A percentile compares a stretch with the other conserved stretches of the same genome.
Evolutionary conservation across 2,888 invertebrate genomes (phyloP).

Genomic region (Aphidius colemani): DNA sequence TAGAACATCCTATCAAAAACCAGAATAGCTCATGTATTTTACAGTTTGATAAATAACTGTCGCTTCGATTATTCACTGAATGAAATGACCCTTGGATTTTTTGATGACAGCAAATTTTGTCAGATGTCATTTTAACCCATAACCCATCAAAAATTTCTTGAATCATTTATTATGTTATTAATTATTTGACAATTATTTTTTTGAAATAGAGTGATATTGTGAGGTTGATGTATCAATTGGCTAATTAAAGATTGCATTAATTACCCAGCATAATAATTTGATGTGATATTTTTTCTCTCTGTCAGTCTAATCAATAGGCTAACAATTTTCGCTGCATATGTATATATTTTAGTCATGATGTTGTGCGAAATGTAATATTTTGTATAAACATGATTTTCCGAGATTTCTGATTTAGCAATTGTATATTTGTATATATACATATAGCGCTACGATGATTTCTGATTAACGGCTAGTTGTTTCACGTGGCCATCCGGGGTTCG

Average conservation of each 20-base stretch:
- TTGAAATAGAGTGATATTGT: too few relatives aligned
- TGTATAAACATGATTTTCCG: constrained; percentile 22
- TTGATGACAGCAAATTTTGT: neutral
- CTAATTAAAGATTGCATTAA: too few relatives aligned
- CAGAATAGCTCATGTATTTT: constrained; percentile 16
- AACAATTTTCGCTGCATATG: too few relatives aligned
- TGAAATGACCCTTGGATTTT: constrained; percentile 1
- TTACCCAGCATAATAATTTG: too few relatives aligned
- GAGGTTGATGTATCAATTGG: too few relatives aligned
- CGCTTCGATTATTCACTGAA: constrained; percentile 11
- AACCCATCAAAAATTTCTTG: neutral
- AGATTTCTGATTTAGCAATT: constrained; percentile 11
- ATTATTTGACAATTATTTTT: too few relatives aligned
- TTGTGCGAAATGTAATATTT: neutral
- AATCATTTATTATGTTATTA: too few relatives aligned
- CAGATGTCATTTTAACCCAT: neutral
- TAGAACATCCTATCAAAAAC: constrained; percentile 6
- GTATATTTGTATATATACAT: too few relatives aligned
- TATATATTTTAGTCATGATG: neutral
- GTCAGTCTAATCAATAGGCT: too few relatives aligned
- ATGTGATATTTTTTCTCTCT: too few relatives aligned
- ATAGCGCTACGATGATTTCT: constrained; percentile 54
- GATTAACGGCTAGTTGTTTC: constrained; percentile 60
- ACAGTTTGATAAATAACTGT: constrained; percentile 24
- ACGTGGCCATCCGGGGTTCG: constrained; percentile 46